Evolutionary conservation across 2,888 invertebrate species (phyloP).

Genomic region (Ctenicera cuprea): DNA sequence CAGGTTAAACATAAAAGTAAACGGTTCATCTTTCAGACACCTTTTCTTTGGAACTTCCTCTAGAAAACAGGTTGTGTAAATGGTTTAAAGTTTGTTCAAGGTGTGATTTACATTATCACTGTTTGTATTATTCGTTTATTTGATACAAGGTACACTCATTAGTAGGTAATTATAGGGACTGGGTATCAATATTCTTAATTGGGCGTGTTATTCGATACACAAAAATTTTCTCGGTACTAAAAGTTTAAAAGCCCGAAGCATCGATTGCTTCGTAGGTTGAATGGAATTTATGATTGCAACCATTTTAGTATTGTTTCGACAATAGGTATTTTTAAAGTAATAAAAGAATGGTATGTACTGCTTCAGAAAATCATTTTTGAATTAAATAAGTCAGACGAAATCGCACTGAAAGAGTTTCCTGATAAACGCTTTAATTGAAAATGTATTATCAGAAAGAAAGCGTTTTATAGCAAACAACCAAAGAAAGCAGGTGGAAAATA

Average conservation of each 20-base stretch:
- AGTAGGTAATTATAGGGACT: slow-evolving; percentile 47
- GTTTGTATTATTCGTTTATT: slow-evolving; percentile 52
- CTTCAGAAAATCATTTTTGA: too few relatives aligned
- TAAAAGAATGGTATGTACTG: too few relatives aligned
- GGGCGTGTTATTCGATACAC: slow-evolving; percentile 36
- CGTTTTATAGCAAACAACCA: too few relatives aligned
- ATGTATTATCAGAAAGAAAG: too few relatives aligned
- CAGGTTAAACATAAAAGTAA: slow-evolving; percentile 28
- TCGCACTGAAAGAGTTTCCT: too few relatives aligned
- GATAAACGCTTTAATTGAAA: too few relatives aligned
- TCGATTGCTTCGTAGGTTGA: background rate
- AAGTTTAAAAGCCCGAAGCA: slow-evolving; percentile 8
- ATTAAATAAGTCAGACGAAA: too few relatives aligned
- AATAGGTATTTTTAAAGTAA: too few relatives aligned
- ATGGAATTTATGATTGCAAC: background rate
- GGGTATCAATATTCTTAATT: slow-evolving; percentile 45
- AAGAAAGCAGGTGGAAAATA: too few relatives aligned
- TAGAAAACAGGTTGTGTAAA: slow-evolving; percentile 38
- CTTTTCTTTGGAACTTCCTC: slow-evolving; percentile 38
- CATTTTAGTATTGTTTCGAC: too few relatives aligned
- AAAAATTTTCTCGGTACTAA: slow-evolving; percentile 1
- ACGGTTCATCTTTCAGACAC: slow-evolving; percentile 40
- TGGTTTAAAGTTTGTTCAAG: slow-evolving; percentile 51
- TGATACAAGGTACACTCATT: slow-evolving; percentile 51
- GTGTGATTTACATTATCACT: slow-evolving; percentile 53